Conservation (phyloP, 2,888 invertebrate genomes). For the Periphyllus acericola region DNA sequence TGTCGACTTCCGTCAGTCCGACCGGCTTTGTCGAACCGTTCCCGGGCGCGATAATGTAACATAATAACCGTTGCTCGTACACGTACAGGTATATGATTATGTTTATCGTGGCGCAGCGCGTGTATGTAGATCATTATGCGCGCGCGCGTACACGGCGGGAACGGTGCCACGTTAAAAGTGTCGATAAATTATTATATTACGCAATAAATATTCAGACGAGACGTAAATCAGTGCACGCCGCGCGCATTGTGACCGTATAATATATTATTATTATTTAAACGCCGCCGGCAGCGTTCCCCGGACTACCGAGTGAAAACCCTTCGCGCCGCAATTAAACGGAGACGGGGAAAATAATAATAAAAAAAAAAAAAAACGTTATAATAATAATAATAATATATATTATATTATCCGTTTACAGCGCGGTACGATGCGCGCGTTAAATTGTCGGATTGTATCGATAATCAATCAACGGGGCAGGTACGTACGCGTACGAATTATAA, state of each 20-base stretch:
- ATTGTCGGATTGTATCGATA: neutral
- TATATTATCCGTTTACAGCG: neutral
- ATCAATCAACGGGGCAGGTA: neutral
- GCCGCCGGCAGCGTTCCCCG: neutral
- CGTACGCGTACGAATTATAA: no score
- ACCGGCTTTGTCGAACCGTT: neutral
- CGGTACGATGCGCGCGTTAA: neutral
- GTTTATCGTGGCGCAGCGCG: neutral
- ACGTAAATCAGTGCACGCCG: constrained; percentile 23
- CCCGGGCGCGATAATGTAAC: neutral
- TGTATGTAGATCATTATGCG: constrained; percentile 1
- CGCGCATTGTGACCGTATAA: neutral
- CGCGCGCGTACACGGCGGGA: no score
- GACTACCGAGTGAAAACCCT: neutral
- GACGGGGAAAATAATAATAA: neutral
- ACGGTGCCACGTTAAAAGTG: neutral
- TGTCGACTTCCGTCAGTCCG: constrained; percentile 26
- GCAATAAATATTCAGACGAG: neutral
- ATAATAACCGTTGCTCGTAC: no score
- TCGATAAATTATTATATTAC: neutral
- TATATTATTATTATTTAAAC: neutral
- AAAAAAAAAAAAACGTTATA: neutral
- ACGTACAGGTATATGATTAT: neutral
- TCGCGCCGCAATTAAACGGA: neutral
- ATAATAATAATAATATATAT: neutral